Evolutionary conservation across 2,888 invertebrate species (phyloP), one percentile per base, ranked within the genome.

Genomic region (Balanococcus diminutus): DNA sequence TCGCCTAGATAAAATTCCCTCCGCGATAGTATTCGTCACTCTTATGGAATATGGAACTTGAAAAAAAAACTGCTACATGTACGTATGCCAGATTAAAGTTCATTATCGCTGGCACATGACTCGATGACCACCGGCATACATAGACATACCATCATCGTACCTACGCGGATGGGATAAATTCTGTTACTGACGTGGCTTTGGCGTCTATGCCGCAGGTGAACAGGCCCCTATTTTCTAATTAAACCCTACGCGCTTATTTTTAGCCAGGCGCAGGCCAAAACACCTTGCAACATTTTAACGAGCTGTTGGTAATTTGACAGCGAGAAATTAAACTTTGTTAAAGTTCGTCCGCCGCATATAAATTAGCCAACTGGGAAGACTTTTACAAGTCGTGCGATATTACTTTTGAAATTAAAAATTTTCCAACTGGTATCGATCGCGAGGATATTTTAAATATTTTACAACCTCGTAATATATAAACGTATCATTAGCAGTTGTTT

Each of bases 291-390:
- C 75, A 36, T 79, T 36, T 36, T 79, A 79, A 79, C 75, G 19
- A 79, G 75, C 36, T 79, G 75, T 19, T 79, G 75, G 75, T 79
- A 79, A 79, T 79, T 79, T 79, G 75, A 79, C 75, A 36, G 9
- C 32, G 75, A 67, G 67, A 67, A 28, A 28, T 67, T 67, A 67
- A 28, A 56, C 56, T 16, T 28, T 67, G 67, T 67, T 67, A 67
- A 67, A 67, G 28, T 28, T 67, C 72, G 72, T 14, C 16, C 16
- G 72, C 31, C 31, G 72, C 72, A 72, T 72, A 72, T 79, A 79
- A 79, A 79, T 79, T 79, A 79, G 9, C 2, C 25, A 61, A 11
- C 25, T 25, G 19, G 28, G 28, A 25, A 67, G 9, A 22, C 22
- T 22, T 56, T 0, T 22, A 56, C 4, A 56, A 56, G 22, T 56